Base-by-base conservation (phyloP, 2,113 vertebrate genomes). In the Brachypodius melanocephalos region DNA sequence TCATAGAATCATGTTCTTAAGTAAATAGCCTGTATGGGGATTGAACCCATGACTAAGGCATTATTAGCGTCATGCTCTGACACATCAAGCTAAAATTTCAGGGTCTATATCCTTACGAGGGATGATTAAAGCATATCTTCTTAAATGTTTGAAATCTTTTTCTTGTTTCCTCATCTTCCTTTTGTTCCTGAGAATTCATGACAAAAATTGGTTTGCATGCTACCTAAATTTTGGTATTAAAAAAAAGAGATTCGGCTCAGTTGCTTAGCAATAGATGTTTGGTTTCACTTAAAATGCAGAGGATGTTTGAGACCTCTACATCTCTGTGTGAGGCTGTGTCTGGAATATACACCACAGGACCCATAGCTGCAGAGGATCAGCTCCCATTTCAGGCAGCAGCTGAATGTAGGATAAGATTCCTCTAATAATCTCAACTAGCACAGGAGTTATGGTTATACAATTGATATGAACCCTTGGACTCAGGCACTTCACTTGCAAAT, bases 161-260 rank as follows among this genome's bases (percentile, higher is more conserved):
- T 42, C 31, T 51, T 28, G 1, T 58, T 78, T 29, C 5, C 3
- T 63, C 22, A 34, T 20, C 4, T 78, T 78, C 10, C 6, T 74
- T 85, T 79, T 72, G 1, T 5, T 85, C 5, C 19, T 32, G 17
- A 85, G 25, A 55, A 38, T 49, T 71, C 11, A 31, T 42, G 17
- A 57, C 2, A 74, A 85, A 90, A 67, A 58, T 10, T 25, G 12
- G 1, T 66, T 85, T 66, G 2, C 13, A 26, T 54, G 19, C 0
- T 58, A 48, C 17, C 6, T 57, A 61, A 29, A 1, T 36, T 66
- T 14, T 24, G 7, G 0, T 31, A 36, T 38, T 5, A 2, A 48
- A 40, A 18, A 43, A 25, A 36, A 2, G 1, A 1, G 32, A 40
- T 12, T 58, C 10, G 34, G 1, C 3, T 51, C 51, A 34, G 11